A percentile compares a stretch with the other conserved stretches of the same genome.
These are phyloP conservation scores for Neotoma lepida DNA, from an alignment of 2,113 vertebrate genomes.

Conservation along the genomic window DNA sequence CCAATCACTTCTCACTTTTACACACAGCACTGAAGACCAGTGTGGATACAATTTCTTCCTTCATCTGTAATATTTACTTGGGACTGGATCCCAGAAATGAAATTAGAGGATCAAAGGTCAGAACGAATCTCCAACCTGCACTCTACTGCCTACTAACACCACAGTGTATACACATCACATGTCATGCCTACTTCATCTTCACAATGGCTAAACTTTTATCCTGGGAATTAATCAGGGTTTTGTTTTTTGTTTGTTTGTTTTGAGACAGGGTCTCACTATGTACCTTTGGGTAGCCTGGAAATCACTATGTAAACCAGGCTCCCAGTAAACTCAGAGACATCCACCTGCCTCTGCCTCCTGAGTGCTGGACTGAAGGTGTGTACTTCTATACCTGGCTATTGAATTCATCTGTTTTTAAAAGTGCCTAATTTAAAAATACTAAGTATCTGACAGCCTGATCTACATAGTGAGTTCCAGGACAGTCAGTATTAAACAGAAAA, in stretches of 20 bases:
- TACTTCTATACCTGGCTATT: not conserved
- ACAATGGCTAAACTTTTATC: not conserved
- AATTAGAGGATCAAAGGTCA: constrained; percentile 7
- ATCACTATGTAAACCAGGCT: not conserved
- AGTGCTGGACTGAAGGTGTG: not conserved
- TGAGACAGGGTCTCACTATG: not conserved
- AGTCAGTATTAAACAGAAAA: too few species aligned
- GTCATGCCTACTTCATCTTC: not conserved
- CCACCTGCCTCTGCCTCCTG: not conserved
- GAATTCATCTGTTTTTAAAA: not conserved
- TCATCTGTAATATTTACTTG: constrained; percentile 36
- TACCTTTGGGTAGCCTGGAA: not conserved
- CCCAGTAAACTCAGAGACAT: not conserved
- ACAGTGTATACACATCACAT: not conserved
- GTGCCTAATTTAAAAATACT: constrained; percentile 22
- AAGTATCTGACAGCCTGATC: not conserved
- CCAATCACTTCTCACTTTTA: not conserved
- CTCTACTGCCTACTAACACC: not conserved
- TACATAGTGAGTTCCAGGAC: too few species aligned
- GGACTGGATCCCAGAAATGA: constrained; percentile 42
- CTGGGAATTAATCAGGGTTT: not conserved
- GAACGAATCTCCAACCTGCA: not conserved
- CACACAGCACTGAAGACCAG: not conserved
- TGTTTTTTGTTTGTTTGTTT: not conserved
- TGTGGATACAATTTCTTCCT: not conserved